Conservation (phyloP, 2,797 vertebrate genomes). For the Sebastes vulpes region DNA sequence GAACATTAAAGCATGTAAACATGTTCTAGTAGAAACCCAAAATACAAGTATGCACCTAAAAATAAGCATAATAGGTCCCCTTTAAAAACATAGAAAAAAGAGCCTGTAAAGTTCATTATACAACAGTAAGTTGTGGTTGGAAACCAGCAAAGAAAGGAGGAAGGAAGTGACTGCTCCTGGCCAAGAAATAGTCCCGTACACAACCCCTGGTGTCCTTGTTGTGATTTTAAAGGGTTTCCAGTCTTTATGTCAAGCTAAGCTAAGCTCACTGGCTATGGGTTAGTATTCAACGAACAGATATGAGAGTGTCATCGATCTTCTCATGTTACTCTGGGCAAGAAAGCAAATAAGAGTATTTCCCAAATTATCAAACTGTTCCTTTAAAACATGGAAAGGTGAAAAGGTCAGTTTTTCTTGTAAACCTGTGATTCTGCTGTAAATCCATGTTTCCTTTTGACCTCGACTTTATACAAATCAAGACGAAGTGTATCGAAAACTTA, state of each 20-base stretch:
- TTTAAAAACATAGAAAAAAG: too few species aligned
- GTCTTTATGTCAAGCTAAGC: neutral
- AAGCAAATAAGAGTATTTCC: conserved; percentile 5
- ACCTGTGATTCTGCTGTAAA: neutral
- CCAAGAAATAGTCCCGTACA: too few species aligned
- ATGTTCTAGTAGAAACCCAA: too few species aligned
- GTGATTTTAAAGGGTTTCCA: too few species aligned
- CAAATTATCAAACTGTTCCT: neutral
- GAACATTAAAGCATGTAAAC: too few species aligned
- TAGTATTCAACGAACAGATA: neutral
- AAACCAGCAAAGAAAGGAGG: neutral
- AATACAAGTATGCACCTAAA: too few species aligned
- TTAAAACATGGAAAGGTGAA: neutral
- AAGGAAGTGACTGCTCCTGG: too few species aligned
- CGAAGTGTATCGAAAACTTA: conserved; percentile 11
- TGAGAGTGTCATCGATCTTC: neutral
- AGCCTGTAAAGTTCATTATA: neutral
- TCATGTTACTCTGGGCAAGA: neutral
- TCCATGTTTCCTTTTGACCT: conserved; percentile 1
- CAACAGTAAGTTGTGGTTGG: neutral
- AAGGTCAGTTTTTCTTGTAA: neutral
- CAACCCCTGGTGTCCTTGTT: too few species aligned
- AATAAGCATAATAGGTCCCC: too few species aligned
- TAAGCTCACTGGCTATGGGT: neutral
- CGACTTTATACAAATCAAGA: conserved; percentile 21